phyloP scores from a whole-genome alignment of 1,140 invertebrate genomes.

The Globodera rostochiensis region DNA sequence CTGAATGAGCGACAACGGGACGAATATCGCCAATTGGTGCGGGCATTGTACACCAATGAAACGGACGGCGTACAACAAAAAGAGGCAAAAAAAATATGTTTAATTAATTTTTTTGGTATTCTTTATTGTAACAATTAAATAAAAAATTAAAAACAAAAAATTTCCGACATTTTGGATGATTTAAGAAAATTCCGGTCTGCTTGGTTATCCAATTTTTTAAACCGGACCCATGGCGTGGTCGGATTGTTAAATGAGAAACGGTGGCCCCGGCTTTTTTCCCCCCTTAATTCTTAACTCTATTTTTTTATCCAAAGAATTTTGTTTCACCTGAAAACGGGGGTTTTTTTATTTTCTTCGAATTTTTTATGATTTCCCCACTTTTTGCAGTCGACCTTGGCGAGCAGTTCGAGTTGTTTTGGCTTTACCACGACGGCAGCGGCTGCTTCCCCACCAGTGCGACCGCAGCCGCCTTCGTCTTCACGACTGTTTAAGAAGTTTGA shows the following conservation, averaged over 20 bases:
- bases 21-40: conserved; percentile 36
- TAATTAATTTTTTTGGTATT: no score
- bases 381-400: background rate
- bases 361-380: no score
- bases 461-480: background rate
- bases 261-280: background rate
- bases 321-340: background rate
- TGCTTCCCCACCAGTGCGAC: no score
- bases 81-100: conserved; percentile 15
- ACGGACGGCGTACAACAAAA: background rate
- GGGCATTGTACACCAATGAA: conserved; percentile 5
- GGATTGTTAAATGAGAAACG: conserved; percentile 3
- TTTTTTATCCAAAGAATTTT: background rate
- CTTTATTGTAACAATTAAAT: no score
- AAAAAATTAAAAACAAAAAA: background rate
- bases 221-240: no score
- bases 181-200: no score
- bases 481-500: background rate
- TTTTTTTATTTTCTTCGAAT: background rate
- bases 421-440: background rate
- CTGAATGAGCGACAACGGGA: conserved; percentile 37
- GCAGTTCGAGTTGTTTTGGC: background rate
- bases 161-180: conserved; percentile 14
- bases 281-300: background rate
- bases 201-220: no score